Percentiles rank a stretch among this genome's conserved stretches.
Evolutionary conservation across 2,888 invertebrate genomes (phyloP).

Genomic region (Drosophila tripunctata): DNA sequence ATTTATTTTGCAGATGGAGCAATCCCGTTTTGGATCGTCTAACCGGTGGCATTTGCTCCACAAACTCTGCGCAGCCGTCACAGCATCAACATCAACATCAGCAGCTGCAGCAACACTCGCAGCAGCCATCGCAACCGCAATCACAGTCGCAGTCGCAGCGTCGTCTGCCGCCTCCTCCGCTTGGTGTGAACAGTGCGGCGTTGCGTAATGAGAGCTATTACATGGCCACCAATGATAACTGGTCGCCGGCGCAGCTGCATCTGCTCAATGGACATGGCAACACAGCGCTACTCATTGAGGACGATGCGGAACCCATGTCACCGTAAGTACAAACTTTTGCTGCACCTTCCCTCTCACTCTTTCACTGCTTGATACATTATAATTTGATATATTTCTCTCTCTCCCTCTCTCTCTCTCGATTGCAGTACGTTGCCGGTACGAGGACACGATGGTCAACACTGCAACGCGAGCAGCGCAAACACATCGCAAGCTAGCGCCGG

Average conservation of each 20-base stretch:
- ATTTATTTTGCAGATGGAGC: slow-evolving; percentile 83
- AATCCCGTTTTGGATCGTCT: slow-evolving; percentile 95
- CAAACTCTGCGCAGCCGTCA: slow-evolving; percentile 79
- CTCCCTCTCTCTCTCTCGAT: neutral
- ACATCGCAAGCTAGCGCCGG: slow-evolving; percentile 57
- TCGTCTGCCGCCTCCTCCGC: slow-evolving; percentile 37
- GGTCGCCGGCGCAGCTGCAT: slow-evolving; percentile 85
- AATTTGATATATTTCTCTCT: neutral
- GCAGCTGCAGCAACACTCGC: slow-evolving; percentile 72
- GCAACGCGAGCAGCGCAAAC: slow-evolving; percentile 69
- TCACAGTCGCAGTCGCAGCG: slow-evolving; percentile 35
- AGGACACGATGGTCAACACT: slow-evolving; percentile 64
- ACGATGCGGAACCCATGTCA: slow-evolving; percentile 85
- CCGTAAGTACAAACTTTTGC: slow-evolving; percentile 77
- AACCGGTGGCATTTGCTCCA: slow-evolving; percentile 88
- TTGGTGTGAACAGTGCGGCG: slow-evolving; percentile 45
- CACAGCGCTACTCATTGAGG: slow-evolving; percentile 88
- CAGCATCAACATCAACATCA: slow-evolving; percentile 74
- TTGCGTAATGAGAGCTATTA: slow-evolving; percentile 96
- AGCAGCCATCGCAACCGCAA: slow-evolving; percentile 31
- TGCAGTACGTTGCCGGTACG: slow-evolving; percentile 78
- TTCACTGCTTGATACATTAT: no score
- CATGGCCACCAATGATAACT: slow-evolving; percentile 90
- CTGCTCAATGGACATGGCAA: slow-evolving; percentile 79
- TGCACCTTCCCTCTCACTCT: neutral